Evolutionary conservation across 2,797 vertebrate genomes (phyloP).

Genomic region (Notamacropus eugenii): DNA sequence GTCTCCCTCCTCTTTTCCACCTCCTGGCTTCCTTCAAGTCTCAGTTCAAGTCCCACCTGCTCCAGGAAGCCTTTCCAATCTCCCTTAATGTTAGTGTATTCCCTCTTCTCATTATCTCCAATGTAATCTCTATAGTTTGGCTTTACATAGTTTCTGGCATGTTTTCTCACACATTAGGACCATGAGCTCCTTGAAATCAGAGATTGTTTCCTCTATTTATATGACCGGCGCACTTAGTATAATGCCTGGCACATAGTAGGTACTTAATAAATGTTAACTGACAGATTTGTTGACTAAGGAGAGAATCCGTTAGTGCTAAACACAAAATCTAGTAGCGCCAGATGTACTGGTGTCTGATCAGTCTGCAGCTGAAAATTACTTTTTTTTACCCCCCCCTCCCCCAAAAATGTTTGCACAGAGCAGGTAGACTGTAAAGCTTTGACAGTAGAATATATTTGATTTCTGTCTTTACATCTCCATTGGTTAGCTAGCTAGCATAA

Average conservation of each 20-base stretch:
- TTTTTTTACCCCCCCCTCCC: background rate
- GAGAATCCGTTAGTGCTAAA: background rate
- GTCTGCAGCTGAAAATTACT: conserved; percentile 98
- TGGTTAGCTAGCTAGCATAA: too few relatives aligned
- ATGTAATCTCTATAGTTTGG: background rate
- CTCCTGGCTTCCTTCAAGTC: background rate
- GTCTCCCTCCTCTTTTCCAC: background rate
- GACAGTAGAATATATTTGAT: background rate
- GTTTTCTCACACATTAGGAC: background rate
- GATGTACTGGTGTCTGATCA: conserved; percentile 96
- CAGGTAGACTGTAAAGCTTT: background rate
- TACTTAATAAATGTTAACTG: background rate
- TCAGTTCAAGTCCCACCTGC: background rate
- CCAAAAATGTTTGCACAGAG: background rate
- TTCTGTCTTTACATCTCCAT: background rate
- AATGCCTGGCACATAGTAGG: background rate
- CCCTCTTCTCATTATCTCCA: background rate
- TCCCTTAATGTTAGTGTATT: background rate
- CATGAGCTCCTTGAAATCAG: background rate
- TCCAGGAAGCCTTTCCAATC: background rate
- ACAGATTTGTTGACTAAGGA: background rate
- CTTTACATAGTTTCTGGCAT: background rate
- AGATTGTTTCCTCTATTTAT: background rate
- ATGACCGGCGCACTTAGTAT: background rate
- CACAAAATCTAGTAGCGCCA: conserved; percentile 91